Conservation (phyloP, 2,888 invertebrate species). For the Thelaira solivaga region DNA sequence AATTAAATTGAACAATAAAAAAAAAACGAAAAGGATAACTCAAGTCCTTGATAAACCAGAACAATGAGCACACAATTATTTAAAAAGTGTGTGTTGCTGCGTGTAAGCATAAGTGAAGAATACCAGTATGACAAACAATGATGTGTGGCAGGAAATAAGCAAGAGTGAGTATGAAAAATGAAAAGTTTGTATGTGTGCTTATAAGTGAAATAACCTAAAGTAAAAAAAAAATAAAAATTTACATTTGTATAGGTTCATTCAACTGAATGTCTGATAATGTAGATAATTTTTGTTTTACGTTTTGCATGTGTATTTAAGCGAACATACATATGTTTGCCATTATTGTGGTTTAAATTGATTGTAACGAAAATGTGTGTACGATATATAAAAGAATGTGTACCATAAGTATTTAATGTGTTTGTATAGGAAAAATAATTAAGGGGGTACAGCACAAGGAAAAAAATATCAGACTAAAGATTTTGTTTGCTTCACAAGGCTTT, state of each 20-base stretch:
- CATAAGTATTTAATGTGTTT: background rate
- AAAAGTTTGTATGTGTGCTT: constrained; percentile 1
- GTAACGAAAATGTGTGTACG: background rate
- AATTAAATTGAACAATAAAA: constrained; percentile 5
- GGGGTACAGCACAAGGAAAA: background rate
- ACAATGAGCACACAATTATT: constrained; percentile 25
- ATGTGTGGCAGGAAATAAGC: background rate
- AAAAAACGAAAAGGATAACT: background rate
- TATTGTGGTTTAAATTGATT: constrained; percentile 28
- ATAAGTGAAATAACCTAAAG: constrained; percentile 26
- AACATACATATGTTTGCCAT: constrained; percentile 38
- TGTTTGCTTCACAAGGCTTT: too few relatives aligned
- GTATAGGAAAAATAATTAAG: background rate
- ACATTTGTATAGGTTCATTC: constrained; percentile 52
- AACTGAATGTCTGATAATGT: constrained; percentile 52
- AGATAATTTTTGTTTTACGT: constrained; percentile 27
- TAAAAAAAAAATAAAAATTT: constrained; percentile 49
- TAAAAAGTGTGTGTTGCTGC: background rate
- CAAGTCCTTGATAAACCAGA: constrained; percentile 28
- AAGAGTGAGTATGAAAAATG: background rate
- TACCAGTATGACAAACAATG: constrained; percentile 27
- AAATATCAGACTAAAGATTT: too few relatives aligned
- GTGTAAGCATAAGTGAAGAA: background rate
- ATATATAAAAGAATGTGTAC: too few relatives aligned
- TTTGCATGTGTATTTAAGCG: background rate